Evolutionary conservation across 2,797 vertebrate genomes (phyloP).

Genomic region (Malacoraja senta): DNA sequence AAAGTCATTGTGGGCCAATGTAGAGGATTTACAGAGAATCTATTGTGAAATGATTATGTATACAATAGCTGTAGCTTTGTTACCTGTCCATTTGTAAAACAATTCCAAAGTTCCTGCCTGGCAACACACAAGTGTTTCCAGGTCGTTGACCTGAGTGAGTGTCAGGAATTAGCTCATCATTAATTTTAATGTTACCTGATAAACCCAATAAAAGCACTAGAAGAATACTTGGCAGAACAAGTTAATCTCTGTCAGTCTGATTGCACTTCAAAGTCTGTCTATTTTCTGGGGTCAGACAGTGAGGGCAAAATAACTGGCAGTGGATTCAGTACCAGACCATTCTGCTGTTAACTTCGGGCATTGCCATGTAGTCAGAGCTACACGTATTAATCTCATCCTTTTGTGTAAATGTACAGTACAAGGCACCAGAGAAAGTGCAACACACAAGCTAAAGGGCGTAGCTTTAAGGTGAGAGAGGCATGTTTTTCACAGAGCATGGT

Average conservation of each 20-base stretch:
- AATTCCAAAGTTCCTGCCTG: neutral
- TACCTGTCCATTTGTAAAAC: neutral
- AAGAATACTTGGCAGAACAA: neutral
- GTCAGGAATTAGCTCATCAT: neutral
- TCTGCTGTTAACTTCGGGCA: neutral
- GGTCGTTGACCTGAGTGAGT: neutral
- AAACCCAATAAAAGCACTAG: neutral
- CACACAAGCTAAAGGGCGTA: neutral
- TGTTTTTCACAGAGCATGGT: too few relatives aligned
- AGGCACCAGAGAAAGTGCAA: neutral
- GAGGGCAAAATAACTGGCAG: neutral
- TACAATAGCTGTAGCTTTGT: neutral
- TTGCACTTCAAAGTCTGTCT: neutral
- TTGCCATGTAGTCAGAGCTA: neutral
- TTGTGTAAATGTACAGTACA: neutral
- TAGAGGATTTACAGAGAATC: neutral
- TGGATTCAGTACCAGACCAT: neutral
- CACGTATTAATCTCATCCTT: neutral
- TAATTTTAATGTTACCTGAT: neutral
- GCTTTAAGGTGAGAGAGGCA: too few relatives aligned
- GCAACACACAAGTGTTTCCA: neutral
- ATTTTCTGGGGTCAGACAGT: neutral
- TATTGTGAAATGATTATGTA: neutral
- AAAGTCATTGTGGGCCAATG: neutral
- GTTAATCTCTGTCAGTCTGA: neutral